These are phyloP conservation scores for Ivindomyrus marchei DNA, from an alignment of 2,113 vertebrate genomes.

Conservation along the genomic window DNA sequence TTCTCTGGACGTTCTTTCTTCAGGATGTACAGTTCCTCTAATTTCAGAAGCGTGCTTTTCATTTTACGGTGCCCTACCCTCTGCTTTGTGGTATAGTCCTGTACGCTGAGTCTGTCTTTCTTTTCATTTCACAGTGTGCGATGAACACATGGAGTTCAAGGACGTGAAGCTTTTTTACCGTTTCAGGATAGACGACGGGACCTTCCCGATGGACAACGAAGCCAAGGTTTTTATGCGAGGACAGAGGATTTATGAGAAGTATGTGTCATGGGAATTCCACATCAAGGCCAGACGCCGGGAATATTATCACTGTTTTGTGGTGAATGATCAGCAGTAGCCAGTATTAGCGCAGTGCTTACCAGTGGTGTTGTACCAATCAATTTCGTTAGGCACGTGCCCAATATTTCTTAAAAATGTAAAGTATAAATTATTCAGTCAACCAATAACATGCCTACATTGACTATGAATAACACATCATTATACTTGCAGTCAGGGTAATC, in stretches of 20 bases:
- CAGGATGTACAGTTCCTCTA: neutral
- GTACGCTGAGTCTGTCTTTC: conserved; percentile 9
- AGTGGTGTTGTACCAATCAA: neutral
- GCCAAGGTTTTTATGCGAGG: conserved; percentile 95
- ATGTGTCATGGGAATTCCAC: conserved; percentile 34
- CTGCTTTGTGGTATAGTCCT: neutral
- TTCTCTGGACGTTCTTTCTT: neutral
- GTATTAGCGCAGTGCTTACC: neutral
- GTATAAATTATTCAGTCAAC: neutral
- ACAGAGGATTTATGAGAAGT: conserved; percentile 96
- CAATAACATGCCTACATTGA: neutral
- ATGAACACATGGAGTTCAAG: conserved; percentile 94
- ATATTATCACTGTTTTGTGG: neutral
- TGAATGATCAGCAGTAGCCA: neutral
- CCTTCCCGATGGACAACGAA: conserved; percentile 84
- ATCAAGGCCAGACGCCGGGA: neutral
- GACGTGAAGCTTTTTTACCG: conserved; percentile 93
- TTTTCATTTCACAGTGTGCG: conserved; percentile 78
- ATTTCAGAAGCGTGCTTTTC: neutral
- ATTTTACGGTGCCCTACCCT: neutral
- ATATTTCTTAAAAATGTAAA: neutral
- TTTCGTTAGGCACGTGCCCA: neutral
- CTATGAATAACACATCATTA: neutral
- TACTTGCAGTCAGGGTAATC: neutral
- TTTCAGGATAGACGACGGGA: conserved; percentile 92